A percentile compares a stretch with the other conserved stretches of the same genome.
Conservation (phyloP, 1,140 invertebrate species). For the Cydia splendana region DNA sequence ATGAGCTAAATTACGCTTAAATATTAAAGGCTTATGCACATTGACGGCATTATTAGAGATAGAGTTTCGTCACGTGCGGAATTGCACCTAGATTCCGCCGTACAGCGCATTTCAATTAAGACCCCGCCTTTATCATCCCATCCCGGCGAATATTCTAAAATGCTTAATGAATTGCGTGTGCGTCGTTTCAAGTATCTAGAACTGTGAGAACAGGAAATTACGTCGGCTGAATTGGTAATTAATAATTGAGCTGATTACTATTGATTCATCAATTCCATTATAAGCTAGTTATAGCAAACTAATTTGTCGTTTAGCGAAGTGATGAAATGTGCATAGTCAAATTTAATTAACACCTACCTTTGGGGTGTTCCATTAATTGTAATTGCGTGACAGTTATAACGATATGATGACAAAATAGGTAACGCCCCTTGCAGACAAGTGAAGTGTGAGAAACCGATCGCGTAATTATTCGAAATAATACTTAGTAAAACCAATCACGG, state of each 20-base stretch:
- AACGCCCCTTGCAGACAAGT: too few relatives aligned
- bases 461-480: too few relatives aligned
- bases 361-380: too few relatives aligned
- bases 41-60: not conserved
- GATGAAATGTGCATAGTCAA: too few relatives aligned
- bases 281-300: not conserved
- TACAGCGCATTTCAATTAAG: conserved; percentile 19
- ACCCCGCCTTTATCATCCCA: conserved; percentile 3
- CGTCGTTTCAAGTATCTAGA: not conserved
- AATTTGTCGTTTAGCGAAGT: not conserved
- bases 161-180: conserved; percentile 1
- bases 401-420: too few relatives aligned
- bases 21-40: not conserved
- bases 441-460: too few relatives aligned
- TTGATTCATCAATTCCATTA: not conserved
- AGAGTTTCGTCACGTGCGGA: conserved; percentile 11
- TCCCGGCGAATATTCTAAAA: conserved; percentile 8
- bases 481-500: too few relatives aligned
- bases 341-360: too few relatives aligned
- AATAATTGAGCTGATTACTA: not conserved
- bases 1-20: not conserved
- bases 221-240: not conserved
- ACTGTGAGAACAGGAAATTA: too few relatives aligned
- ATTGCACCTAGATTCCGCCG: conserved; percentile 16
- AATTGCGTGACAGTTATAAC: too few relatives aligned